A percentile compares a stretch with the other conserved stretches of the same genome.
Conservation (phyloP, 2,888 invertebrate species). For the Drosophila peninsularis region DNA sequence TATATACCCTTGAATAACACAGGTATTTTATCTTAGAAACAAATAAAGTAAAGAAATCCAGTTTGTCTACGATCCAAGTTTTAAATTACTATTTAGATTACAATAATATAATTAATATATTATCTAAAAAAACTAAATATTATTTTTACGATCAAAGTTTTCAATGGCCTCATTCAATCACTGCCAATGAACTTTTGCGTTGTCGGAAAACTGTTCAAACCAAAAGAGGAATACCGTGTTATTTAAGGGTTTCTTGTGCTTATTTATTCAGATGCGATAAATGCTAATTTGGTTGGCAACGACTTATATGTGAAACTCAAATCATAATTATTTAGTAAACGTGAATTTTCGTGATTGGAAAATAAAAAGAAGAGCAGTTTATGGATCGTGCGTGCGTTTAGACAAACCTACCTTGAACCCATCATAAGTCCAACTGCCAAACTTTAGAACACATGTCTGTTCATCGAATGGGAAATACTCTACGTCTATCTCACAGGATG, state of each 20-base stretch:
- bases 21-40: constrained; percentile 13
- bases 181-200: constrained; percentile 11
- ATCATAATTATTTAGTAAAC: constrained; percentile 23
- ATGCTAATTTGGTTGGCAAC: constrained; percentile 31
- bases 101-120: constrained; percentile 2
- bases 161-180: constrained; percentile 7
- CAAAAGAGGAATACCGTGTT: constrained; percentile 36
- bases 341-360: constrained; percentile 39
- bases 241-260: constrained; percentile 48
- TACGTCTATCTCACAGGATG: constrained; percentile 97
- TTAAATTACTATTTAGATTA: constrained; percentile 10
- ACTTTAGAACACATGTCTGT: constrained; percentile 98
- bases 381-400: constrained; percentile 54
- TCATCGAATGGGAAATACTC: constrained; percentile 99
- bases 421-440: constrained; percentile 99
- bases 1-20: constrained; percentile 49
- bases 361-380: constrained; percentile 16
- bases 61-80: constrained; percentile 10
- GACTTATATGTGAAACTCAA: constrained; percentile 34
- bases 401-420: constrained; percentile 94
- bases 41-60: not conserved
- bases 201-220: constrained; percentile 24
- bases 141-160: constrained; percentile 1
- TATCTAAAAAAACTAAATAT: constrained; percentile 3
- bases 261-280: constrained; percentile 40